These are phyloP conservation scores for Rhyzopertha dominica DNA, from an alignment of 1,140 invertebrate genomes.

Conservation along the genomic window DNA sequence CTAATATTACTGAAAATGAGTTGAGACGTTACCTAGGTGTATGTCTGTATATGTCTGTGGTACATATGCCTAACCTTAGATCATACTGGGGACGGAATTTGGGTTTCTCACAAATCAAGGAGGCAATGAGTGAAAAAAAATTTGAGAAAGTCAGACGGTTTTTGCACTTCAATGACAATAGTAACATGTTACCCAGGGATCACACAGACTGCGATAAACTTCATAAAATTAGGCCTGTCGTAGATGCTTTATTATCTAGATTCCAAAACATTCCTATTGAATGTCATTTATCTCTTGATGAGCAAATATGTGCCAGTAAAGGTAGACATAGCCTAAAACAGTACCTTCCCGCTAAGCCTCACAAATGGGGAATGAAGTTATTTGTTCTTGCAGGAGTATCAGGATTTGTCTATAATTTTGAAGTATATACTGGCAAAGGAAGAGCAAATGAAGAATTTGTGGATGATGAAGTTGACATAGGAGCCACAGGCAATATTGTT, in stretches of 20 bases:
- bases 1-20: no score
- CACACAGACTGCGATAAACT: conserved; percentile 35
- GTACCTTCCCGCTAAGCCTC: conserved; percentile 38
- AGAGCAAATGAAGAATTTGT: neutral
- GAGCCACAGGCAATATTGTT: conserved; percentile 18
- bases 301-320: conserved; percentile 29
- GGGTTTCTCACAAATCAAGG: conserved; percentile 34
- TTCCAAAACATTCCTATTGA: conserved; percentile 23
- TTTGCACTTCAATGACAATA: conserved; percentile 36
- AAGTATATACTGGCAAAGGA: conserved; percentile 18
- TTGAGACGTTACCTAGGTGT: no score
- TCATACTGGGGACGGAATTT: conserved; percentile 32
- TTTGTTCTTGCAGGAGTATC: conserved; percentile 20
- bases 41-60: no score
- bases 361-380: conserved; percentile 44
- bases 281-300: conserved; percentile 20
- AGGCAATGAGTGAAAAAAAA: conserved; percentile 33
- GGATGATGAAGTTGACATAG: conserved; percentile 13
- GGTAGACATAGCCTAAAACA: conserved; percentile 20
- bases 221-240: conserved; percentile 40
- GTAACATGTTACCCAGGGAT: conserved; percentile 17
- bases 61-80: conserved; percentile 33
- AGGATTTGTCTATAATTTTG: conserved; percentile 24
- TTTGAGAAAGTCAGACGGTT: conserved; percentile 35
- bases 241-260: conserved; percentile 37